A percentile compares a stretch with the other conserved stretches of the same genome.
Evolutionary conservation across 2,888 invertebrate species (phyloP).

Genomic region (Petrolisthes manimaculis): DNA sequence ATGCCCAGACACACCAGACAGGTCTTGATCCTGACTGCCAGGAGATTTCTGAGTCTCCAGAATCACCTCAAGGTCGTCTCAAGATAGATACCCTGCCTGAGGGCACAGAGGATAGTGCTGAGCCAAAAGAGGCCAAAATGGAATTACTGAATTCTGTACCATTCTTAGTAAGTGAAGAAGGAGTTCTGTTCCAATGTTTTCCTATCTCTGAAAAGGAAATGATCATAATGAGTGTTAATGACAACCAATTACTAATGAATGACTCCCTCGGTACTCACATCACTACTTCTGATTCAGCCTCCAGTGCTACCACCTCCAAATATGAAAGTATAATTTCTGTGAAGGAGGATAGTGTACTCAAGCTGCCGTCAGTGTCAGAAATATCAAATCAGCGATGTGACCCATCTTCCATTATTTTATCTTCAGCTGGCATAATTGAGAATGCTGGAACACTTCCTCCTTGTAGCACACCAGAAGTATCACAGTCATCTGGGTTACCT

Average conservation of each 20-base stretch:
- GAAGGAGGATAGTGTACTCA: not conserved
- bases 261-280: constrained; percentile 24
- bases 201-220: constrained; percentile 49
- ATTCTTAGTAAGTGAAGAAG: constrained; percentile 44
- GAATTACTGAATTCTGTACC: constrained; percentile 32
- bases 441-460: not conserved
- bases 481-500: not conserved
- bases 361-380: not conserved
- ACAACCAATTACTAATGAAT: constrained; percentile 25
- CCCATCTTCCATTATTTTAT: not conserved
- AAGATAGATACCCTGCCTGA: not conserved
- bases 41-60: no score
- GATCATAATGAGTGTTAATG: constrained; percentile 46
- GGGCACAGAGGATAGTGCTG: not conserved
- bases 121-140: constrained; percentile 13
- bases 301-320: not conserved
- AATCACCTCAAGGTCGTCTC: not conserved
- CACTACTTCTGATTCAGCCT: constrained; percentile 6
- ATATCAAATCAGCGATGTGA: not conserved
- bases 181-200: constrained; percentile 46
- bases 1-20: not conserved
- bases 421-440: not conserved
- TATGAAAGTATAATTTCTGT: not conserved
- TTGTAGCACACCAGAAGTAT: not conserved
- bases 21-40: no score